phyloP scores from a whole-genome alignment of 53 echinoderm and acorn worm species.

The Astropecten irregularis region DNA sequence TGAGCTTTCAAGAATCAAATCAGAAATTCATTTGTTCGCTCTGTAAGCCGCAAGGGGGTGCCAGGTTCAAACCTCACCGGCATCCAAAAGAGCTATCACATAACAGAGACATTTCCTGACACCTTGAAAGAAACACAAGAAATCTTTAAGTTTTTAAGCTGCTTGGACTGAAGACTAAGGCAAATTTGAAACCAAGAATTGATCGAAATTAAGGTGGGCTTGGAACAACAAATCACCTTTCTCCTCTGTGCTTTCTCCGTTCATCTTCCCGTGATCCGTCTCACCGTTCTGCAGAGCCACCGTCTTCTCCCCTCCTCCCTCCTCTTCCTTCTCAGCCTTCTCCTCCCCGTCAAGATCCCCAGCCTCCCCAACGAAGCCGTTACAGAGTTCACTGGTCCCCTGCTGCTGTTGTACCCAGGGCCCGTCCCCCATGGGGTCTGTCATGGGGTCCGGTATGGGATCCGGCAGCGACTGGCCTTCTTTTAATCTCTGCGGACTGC shows the following conservation, averaged over 20 bases:
- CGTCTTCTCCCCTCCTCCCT: not conserved
- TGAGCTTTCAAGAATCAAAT: too few species aligned
- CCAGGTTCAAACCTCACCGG: too few species aligned
- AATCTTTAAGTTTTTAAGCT: too few species aligned
- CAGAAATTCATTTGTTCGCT: too few species aligned
- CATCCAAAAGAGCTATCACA: too few species aligned
- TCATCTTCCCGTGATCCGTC: constrained; percentile 16
- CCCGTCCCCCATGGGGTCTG: constrained; percentile 65
- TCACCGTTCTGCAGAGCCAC: constrained; percentile 24
- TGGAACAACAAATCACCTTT: constrained; percentile 28
- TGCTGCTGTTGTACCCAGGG: constrained; percentile 39
- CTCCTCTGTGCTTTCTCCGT: not conserved
- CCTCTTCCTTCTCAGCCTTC: constrained; percentile 3
- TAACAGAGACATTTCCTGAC: too few species aligned
- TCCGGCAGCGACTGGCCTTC: not conserved
- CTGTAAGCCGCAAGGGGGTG: too few species aligned
- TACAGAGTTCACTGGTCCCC: constrained; percentile 54
- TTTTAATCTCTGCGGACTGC: constrained; percentile 11
- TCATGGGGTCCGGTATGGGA: constrained; percentile 37
- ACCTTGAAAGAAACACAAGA: too few species aligned
- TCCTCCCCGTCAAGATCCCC: constrained; percentile 27
- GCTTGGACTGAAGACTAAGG: too few species aligned
- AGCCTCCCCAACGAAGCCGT: constrained; percentile 50
- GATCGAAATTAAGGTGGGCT: too few species aligned
- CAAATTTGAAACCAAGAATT: too few species aligned